Conservation (phyloP, 2,113 vertebrate genomes). For the Heterocephalus glaber region DNA sequence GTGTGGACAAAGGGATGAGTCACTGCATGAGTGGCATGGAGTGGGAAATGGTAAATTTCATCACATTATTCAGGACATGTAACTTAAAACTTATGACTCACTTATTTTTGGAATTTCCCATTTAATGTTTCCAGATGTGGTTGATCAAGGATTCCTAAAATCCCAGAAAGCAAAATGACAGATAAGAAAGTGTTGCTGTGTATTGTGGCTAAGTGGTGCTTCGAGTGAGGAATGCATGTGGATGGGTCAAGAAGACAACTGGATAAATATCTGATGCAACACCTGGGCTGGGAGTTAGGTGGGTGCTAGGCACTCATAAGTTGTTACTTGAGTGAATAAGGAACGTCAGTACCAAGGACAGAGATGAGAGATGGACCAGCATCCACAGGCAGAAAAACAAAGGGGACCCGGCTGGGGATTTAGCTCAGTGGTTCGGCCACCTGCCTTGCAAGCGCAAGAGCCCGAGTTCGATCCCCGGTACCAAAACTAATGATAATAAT, state of each 20-base stretch:
- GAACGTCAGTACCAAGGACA: background rate
- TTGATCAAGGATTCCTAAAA: background rate
- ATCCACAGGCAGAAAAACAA: background rate
- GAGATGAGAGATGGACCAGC: accelerated
- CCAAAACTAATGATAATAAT: no score
- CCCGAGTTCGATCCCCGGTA: no score
- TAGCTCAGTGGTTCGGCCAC: no score
- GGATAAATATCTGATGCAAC: background rate
- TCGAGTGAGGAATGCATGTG: background rate
- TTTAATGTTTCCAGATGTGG: background rate
- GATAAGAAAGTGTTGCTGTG: background rate
- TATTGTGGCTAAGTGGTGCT: background rate
- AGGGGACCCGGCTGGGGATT: no score
- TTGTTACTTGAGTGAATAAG: background rate
- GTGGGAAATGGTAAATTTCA: background rate
- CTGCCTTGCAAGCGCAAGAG: no score
- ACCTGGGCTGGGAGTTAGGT: background rate
- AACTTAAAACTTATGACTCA: background rate
- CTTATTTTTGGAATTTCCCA: background rate
- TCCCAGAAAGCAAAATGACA: background rate
- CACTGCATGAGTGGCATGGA: background rate
- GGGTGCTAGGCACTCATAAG: accelerated
- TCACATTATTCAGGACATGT: background rate
- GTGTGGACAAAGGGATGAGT: background rate
- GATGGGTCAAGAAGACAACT: background rate